Base-by-base conservation (phyloP, 2,797 vertebrate species). In the Micromesistius poutassou region DNA sequence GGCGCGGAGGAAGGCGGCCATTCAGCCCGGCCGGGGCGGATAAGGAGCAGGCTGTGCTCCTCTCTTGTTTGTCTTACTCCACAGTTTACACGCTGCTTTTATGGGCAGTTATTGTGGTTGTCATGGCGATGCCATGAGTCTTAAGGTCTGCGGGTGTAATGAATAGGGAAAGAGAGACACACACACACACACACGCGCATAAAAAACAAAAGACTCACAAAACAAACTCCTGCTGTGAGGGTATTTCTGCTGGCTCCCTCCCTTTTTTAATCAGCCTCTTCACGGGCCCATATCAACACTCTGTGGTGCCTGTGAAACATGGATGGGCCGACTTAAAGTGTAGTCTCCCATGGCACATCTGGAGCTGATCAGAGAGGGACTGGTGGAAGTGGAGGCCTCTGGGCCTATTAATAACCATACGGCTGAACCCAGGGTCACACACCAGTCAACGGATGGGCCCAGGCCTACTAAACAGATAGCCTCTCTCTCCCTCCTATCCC, bases 291-390 rank as follows among this genome's bases (percentile, higher is more conserved):
- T 88, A 89, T 90, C 80, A 80, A 78, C 72, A 30, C 89, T 85
- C 79, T 90, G 84, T 78, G 83, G 85, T 83, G 76, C 87, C 85
- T 88, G 91, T 89, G 90, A 91, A 94, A 94, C 94, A 93, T 92
- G 93, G 91, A 92, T 87, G 83, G 87, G 90, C 93, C 89, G 92
- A 93, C 85, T 78, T 81, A 79, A 88, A 87, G 87, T 86, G 89
- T 90, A 87, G 89, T 85, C 84, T 87, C 89, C 88, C 89, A 90
- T 95, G 89, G 90, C 93, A 93, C 96, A 95, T 96, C 95, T 95
- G 95, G 95, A 94, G 91, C 92, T 95, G 93, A 93, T 96, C 94
- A 94, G 91, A 94, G 91, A 93, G 85, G 89, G 93, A 94, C 94
- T 94, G 94, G 94, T 95, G 92, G 92, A 95, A 95, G 94, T 94